Percentiles rank a stretch among this genome's conserved stretches.
phyloP scores from a whole-genome alignment of 2,888 invertebrate genomes.

The Eupithecia insigniata region DNA sequence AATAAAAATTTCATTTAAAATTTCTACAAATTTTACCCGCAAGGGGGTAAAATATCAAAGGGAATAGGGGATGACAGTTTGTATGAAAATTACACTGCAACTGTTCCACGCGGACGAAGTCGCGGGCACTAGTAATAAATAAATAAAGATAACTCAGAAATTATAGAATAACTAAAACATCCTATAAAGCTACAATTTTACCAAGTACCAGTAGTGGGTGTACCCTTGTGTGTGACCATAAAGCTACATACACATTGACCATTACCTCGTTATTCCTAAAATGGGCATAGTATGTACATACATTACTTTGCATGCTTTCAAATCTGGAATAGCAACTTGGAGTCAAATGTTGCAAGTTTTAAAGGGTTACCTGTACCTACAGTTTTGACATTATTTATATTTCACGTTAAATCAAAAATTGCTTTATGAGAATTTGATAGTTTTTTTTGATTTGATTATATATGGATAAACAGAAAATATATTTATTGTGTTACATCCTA shows the following conservation, averaged over 20 bases:
- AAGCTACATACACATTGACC: slow-evolving; percentile 46
- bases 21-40: no score
- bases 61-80: no score
- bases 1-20: no score
- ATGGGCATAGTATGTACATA: slow-evolving; percentile 33
- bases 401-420: not conserved
- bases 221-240: slow-evolving; percentile 41
- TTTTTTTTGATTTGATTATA: not conserved
- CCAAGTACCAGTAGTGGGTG: slow-evolving; percentile 43
- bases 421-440: no score
- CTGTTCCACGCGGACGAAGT: no score
- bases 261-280: slow-evolving; percentile 37
- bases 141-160: not conserved
- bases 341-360: slow-evolving; percentile 2
- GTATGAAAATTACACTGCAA: no score
- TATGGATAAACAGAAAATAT: no score
- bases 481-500: no score
- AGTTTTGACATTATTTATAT: not conserved
- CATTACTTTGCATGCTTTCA: slow-evolving; percentile 21
- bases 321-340: slow-evolving; percentile 16
- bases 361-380: not conserved
- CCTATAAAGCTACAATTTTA: not conserved
- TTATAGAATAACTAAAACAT: not conserved
- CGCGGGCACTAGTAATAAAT: no score
- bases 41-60: no score